Conservation (phyloP, 2,113 vertebrate species). For the Lates calcarifer region DNA sequence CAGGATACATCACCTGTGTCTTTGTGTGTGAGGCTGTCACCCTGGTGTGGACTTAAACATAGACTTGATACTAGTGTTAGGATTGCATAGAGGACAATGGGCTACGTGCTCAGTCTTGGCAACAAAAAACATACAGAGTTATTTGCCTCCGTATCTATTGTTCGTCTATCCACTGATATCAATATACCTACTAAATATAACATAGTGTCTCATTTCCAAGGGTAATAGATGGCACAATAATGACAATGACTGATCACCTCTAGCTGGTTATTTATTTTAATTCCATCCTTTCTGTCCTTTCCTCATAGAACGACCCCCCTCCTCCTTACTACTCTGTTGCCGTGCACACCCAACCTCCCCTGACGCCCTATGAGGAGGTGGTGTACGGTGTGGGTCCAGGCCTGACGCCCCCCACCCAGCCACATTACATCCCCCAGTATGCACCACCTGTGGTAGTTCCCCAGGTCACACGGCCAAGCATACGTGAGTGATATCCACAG, state of each 20-base stretch:
- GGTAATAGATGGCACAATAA: background rate
- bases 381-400: constrained; percentile 51
- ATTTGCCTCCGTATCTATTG: background rate
- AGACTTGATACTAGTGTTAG: constrained; percentile 24
- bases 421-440: constrained; percentile 75
- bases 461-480: constrained; percentile 32
- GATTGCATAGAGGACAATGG: constrained; percentile 35
- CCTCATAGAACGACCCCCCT: constrained; percentile 66
- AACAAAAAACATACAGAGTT: constrained; percentile 6
- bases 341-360: constrained; percentile 62
- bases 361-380: constrained; percentile 66
- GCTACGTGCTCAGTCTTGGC: constrained; percentile 10
- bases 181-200: background rate
- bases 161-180: background rate
- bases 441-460: constrained; percentile 36
- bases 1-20: constrained; percentile 12
- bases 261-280: background rate
- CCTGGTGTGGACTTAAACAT: constrained; percentile 27
- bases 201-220: constrained; percentile 1
- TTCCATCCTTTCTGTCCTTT: background rate
- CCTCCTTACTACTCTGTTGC: constrained; percentile 76
- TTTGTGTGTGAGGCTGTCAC: constrained; percentile 30
- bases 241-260: background rate
- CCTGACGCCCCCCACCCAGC: constrained; percentile 49
- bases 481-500: constrained; percentile 56